Percentiles rank a stretch among this genome's conserved stretches.
These are phyloP conservation scores for Sebastes hopkinsi DNA, from an alignment of 2,797 vertebrate genomes.

Conservation along the genomic window DNA sequence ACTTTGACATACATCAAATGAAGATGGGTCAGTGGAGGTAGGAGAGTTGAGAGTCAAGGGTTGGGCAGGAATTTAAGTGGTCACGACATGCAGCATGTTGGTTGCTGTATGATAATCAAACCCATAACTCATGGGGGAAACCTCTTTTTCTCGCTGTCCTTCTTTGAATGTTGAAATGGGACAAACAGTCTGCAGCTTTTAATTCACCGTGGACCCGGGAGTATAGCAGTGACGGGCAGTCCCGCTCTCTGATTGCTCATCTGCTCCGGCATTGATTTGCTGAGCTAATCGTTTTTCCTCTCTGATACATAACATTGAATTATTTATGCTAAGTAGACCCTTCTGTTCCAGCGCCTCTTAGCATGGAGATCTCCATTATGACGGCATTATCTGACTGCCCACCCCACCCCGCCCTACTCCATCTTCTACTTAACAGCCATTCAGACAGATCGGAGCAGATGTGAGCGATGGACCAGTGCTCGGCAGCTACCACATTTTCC, in stretches of 20 bases:
- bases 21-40: background rate
- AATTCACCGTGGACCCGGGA: conserved; percentile 17
- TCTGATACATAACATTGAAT: conserved; percentile 82
- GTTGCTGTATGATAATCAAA: conserved; percentile 26
- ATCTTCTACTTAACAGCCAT: conserved; percentile 56
- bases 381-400: conserved; percentile 60
- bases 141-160: background rate
- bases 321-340: conserved; percentile 82
- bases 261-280: conserved; percentile 70
- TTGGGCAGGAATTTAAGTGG: conserved; percentile 26
- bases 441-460: conserved; percentile 51
- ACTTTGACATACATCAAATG: conserved; percentile 54
- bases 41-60: background rate
- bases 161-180: conserved; percentile 8
- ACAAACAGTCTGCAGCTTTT: conserved; percentile 19
- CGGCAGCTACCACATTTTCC: conserved; percentile 6
- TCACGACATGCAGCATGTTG: conserved; percentile 4
- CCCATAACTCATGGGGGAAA: background rate
- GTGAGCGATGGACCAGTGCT: conserved; percentile 44
- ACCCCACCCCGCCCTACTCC: conserved; percentile 41
- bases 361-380: conserved; percentile 69
- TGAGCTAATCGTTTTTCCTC: conserved; percentile 71
- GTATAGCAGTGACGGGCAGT: conserved; percentile 23
- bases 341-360: conserved; percentile 69
- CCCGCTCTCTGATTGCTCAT: conserved; percentile 54